These are phyloP conservation scores for Laothoe populi DNA, from an alignment of 2,888 invertebrate genomes.

Conservation along the genomic window DNA sequence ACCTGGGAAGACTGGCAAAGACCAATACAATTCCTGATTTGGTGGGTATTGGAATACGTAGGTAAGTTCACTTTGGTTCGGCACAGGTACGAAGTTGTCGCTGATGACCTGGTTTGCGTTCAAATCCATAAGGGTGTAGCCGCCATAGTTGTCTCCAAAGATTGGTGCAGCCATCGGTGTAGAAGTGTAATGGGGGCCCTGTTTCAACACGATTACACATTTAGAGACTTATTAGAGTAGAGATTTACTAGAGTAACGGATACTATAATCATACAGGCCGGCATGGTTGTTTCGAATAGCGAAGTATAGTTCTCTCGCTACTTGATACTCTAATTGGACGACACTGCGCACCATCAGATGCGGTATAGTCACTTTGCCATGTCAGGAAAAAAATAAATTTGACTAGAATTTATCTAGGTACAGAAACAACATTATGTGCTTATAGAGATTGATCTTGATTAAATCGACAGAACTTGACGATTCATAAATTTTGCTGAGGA, in stretches of 20 bases:
- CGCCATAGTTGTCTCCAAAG: slow-evolving; percentile 69
- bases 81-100: slow-evolving; percentile 66
- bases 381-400: too few species aligned
- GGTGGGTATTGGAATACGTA: slow-evolving; percentile 66
- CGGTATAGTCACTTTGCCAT: too few species aligned
- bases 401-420: too few species aligned
- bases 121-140: slow-evolving; percentile 68
- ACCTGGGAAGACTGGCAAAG: slow-evolving; percentile 75
- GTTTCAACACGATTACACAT: slow-evolving; percentile 16
- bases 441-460: too few species aligned
- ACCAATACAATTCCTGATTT: slow-evolving; percentile 69
- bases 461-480: too few species aligned
- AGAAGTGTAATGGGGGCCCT: slow-evolving; percentile 67
- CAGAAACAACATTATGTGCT: too few species aligned
- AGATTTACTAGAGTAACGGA: too few species aligned
- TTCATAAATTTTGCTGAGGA: background rate
- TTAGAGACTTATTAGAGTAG: background rate
- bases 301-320: too few species aligned
- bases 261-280: too few species aligned
- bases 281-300: too few species aligned
- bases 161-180: slow-evolving; percentile 69
- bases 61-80: slow-evolving; percentile 69
- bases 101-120: slow-evolving; percentile 62
- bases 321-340: too few species aligned
- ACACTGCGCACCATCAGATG: too few species aligned